Evolutionary conservation across 2,797 vertebrate species (phyloP).

Genomic region (Rhabdophis nuchalis): DNA sequence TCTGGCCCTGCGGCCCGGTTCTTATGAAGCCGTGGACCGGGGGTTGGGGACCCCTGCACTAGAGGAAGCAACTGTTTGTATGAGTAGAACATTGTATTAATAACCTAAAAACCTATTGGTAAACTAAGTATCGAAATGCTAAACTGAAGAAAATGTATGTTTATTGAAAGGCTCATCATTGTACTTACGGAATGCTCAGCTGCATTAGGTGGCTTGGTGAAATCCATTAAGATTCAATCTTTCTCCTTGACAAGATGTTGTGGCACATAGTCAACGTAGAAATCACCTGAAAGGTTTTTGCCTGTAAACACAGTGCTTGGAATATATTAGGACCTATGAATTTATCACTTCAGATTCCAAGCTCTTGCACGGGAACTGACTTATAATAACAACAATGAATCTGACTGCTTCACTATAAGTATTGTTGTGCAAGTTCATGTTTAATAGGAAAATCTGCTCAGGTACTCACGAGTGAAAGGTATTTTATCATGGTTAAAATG

Average conservation of each 20-base stretch:
- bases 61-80: conserved; percentile 24
- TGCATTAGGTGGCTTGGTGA: conserved; percentile 43
- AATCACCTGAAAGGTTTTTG: conserved; percentile 41
- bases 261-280: conserved; percentile 44
- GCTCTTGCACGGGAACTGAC: conserved; percentile 45
- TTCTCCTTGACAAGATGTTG: conserved; percentile 39
- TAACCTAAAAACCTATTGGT: neutral
- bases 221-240: conserved; percentile 53
- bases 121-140: conserved; percentile 14
- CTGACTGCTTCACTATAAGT: conserved; percentile 17
- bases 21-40: no score
- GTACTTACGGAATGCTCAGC: conserved; percentile 41
- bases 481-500: conserved; percentile 20
- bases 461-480: neutral
- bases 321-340: conserved; percentile 50
- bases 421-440: conserved; percentile 30
- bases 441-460: conserved; percentile 49
- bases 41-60: no score
- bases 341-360: conserved; percentile 49
- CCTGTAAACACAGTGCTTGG: conserved; percentile 40
- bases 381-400: conserved; percentile 44
- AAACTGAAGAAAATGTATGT: conserved; percentile 35
- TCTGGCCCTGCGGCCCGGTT: no score
- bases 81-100: conserved; percentile 23
- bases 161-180: conserved; percentile 23